Percentiles rank a stretch among this genome's conserved stretches.
phyloP scores from a whole-genome alignment of 1,140 invertebrate species.

The Melanaphis sacchari region DNA sequence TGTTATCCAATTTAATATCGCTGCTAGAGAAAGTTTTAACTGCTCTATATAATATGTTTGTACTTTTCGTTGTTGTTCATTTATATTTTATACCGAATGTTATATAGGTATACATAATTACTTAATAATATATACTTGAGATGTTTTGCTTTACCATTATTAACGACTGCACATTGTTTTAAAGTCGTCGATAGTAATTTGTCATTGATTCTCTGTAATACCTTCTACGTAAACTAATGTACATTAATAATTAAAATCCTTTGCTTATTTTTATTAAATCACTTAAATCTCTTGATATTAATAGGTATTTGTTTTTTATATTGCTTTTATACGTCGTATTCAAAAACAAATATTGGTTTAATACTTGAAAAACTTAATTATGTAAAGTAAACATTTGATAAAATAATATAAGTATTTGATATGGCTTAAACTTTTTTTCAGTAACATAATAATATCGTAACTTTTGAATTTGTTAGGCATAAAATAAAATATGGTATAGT shows the following conservation, averaged over 20 bases:
- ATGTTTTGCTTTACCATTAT: neutral
- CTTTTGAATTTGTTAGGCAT: neutral
- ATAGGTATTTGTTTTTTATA: neutral
- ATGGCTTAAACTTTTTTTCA: slow-evolving; percentile 9
- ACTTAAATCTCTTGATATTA: neutral
- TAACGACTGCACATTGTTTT: neutral
- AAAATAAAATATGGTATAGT: neutral
- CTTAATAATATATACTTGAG: neutral
- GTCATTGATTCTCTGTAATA: neutral
- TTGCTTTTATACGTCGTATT: neutral
- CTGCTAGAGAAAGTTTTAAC: neutral
- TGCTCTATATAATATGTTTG: neutral
- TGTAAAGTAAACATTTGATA: neutral
- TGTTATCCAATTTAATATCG: neutral
- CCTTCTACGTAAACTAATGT: neutral
- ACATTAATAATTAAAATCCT: neutral
- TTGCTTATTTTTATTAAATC: neutral
- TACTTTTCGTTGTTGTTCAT: neutral
- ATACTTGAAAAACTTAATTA: slow-evolving; percentile 1
- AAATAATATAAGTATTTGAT: neutral
- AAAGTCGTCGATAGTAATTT: neutral
- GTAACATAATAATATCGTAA: neutral
- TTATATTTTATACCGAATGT: neutral
- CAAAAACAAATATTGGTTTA: neutral
- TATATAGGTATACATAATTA: neutral